Base-by-base conservation (phyloP, 2,113 vertebrate species). In the Dromas ardeola region DNA sequence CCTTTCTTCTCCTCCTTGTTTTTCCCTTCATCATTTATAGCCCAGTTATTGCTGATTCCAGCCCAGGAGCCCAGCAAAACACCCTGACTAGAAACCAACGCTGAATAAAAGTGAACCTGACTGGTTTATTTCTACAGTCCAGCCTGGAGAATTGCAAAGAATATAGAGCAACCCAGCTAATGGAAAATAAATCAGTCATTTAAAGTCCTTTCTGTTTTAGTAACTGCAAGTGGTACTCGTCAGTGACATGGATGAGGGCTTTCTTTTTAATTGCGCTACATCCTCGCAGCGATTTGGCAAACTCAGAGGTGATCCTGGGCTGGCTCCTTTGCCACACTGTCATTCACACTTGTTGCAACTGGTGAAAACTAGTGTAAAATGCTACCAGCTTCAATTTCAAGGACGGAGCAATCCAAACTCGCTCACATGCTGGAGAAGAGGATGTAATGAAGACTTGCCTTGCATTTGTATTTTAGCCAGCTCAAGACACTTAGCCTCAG, bases 21-120 rank as follows among this genome's bases (percentile, higher is more conserved):
- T 92, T 63, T 18, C 12, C 15, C 11, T 87, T 26, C 67, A 25
- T 49, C 55, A 47, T 76, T 95, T 92, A 85, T 43, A 86, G 56
- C 36, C 58, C 26, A 55, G 43, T 70, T 86, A 70, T 40, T 81
- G 26, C 43, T 45, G 30, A 40, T 85, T 81, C 3, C 9, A 77
- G 65, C 45, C 30, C 36, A 56, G 38, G 30, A 90, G 25, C 45
- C 55, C 43, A 69, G 29, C 15, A 86, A 95, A 86, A 27, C 40
- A 95, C 62, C 23, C n/a, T 80, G 82, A 70, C 77, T 81, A 73
- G 87, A 90, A 95, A 88, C 16, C 67, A 65, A 8, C 2, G 6
- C 43, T 62, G 80, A 92, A 83, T 40, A 91, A 83, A 97, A 97
- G 59, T 93, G 56, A 95, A 88, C n/a, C n/a, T 94, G 94, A 92